Percentiles rank a stretch among this genome's conserved stretches.
Evolutionary conservation across 2,113 vertebrate genomes (phyloP).

Genomic region (Bagarius yarrelli): DNA sequence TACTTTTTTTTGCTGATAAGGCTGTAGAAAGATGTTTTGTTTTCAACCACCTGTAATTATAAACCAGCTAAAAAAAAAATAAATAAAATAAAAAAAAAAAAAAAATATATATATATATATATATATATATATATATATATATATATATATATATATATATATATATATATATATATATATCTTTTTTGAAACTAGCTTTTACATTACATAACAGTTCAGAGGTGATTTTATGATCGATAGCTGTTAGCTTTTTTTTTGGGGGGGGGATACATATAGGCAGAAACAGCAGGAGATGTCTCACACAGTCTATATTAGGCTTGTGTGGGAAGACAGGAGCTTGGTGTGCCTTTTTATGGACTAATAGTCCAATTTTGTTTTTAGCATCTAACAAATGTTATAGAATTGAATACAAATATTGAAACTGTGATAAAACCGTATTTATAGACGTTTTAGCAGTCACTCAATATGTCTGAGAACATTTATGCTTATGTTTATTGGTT

Average conservation of each 20-base stretch:
- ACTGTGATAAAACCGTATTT: neutral
- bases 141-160: too few species aligned
- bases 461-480: constrained; percentile 13
- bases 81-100: neutral
- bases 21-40: constrained; percentile 3
- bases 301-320: constrained; percentile 22
- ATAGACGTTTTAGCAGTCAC: neutral
- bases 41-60: constrained; percentile 14
- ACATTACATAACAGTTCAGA: constrained; percentile 18
- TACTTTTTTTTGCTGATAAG: constrained; percentile 26
- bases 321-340: constrained; percentile 27
- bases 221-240: neutral
- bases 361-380: constrained; percentile 27
- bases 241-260: constrained; percentile 4
- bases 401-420: neutral
- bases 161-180: too few species aligned
- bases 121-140: too few species aligned
- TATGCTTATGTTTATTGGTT: constrained; percentile 33
- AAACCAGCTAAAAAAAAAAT: constrained; percentile 6
- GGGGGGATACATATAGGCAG: neutral
- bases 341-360: constrained; percentile 28
- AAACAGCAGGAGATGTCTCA: constrained; percentile 38
- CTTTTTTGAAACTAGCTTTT: neutral
- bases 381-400: neutral
- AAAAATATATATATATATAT: too few species aligned